Base-by-base conservation (phyloP, 2,888 invertebrate species). In the Koerneria pararmatus region DNA sequence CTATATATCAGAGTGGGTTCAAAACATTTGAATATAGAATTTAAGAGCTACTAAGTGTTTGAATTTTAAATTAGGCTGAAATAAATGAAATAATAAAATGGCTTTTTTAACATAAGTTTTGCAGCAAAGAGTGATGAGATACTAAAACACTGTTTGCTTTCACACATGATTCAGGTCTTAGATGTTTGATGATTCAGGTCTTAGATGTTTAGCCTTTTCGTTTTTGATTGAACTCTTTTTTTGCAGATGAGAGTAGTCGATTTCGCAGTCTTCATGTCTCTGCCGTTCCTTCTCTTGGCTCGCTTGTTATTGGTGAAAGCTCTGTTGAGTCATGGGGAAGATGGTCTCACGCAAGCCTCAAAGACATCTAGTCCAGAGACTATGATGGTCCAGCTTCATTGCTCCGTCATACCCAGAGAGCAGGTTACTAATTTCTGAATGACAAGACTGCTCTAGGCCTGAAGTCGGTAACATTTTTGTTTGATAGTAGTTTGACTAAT, bases 201-300 rank as follows among this genome's bases (percentile, higher is more conserved):
- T n/a, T n/a, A n/a, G n/a, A n/a, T n/a, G n/a, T n/a, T 6, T n/a
- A 29, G 6, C 6, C 6, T 53, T 53, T 22, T 24, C 53, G 51
- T 15, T 24, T 8, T 51, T 15, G 51, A 15, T 56, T n/a, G n/a
- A n/a, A n/a, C n/a, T n/a, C 4, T 11, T 4, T 15, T 11, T 31
- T 24, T 61, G n/a, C 58, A 66, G 64, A 73, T 80, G 61, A 73
- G 76, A 6, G 65, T 76, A 8, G 66, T 82, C 64, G 80, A 80
- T 66, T 49, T 78, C 15, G 68, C 74, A 59, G 69, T 76, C 51
- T 82, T 82, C 70, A 49, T 75, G 35, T 69, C 75, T 35, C 62
- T 80, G 58, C 72, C 78, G 15, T 67, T 73, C 37, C 68, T 80
- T n/a, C 67, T 80, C 41, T 63, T 70, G 34, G 70, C 74, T 29